phyloP scores from a whole-genome alignment of 2,888 invertebrate genomes.

The Athalia circularis region DNA sequence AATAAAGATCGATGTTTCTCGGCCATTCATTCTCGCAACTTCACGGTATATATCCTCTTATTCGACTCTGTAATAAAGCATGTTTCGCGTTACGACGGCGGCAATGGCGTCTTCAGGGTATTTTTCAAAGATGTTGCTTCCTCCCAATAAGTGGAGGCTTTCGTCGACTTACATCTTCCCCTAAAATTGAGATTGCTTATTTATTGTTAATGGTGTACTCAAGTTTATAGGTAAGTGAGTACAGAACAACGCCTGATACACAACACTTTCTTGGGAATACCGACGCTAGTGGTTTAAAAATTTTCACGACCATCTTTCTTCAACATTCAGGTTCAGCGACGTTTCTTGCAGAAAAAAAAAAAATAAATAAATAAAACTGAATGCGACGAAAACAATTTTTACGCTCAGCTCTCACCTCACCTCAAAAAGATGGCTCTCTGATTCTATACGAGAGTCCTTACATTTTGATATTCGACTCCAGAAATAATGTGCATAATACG shows the following conservation, averaged over 20 bases:
- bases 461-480: too few species aligned
- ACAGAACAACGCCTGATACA: background rate
- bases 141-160: constrained; percentile 27
- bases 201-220: constrained; percentile 34
- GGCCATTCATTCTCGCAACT: constrained; percentile 38
- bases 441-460: too few species aligned
- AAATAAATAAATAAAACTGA: too few species aligned
- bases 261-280: background rate
- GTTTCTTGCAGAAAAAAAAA: too few species aligned
- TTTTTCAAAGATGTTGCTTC: constrained; percentile 29
- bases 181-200: constrained; percentile 33
- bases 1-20: constrained; percentile 44
- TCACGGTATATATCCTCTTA: constrained; percentile 28
- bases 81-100: constrained; percentile 35
- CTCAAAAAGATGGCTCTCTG: too few species aligned
- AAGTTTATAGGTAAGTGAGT: background rate
- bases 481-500: too few species aligned
- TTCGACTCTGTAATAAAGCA: constrained; percentile 43
- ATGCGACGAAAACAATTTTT: too few species aligned
- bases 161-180: constrained; percentile 2
- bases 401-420: too few species aligned
- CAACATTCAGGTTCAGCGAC: too few species aligned
- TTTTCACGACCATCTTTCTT: too few species aligned
- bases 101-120: constrained; percentile 24
- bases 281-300: too few species aligned